Evolutionary conservation across 2,113 vertebrate genomes (phyloP), one percentile per base, ranked within the genome.

Genomic region (Otis tarda): DNA sequence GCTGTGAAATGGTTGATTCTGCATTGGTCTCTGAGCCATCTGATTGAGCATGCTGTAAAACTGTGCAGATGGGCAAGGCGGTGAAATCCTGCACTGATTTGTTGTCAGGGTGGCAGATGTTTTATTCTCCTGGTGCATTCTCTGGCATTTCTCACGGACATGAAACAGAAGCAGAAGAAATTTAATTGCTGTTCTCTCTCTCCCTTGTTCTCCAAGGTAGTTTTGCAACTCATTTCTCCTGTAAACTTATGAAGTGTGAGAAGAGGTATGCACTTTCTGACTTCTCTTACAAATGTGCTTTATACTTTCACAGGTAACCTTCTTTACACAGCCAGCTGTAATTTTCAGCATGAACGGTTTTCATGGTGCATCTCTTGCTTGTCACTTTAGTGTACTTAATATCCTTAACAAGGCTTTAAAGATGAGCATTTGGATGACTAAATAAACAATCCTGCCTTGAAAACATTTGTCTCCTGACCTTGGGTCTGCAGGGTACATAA

Each of bases 31-130:
- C 60, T 56, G 60, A 83, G 52, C 67, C 7, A 3, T 79, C n/a
- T 93, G 70, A 90, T 12, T 50, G 68, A 88, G 56, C 77, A n/a
- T 20, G 43, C 10, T 11, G 77, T 56, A 69, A 49, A 90, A 68
- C 49, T 30, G 50, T 85, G 73, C 89, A 87, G 73, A 71, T 87
- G 90, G 80, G 80, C 59, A 89, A 81, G 57, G 73, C 15, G 0
- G 49, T 89, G 56, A 89, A 83, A 87, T 89, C 43, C 85, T 76
- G 77, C 50, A 39, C 57, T 60, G 53, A 65, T 93, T 90, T 82
- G 70, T 75, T 92, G 68, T 84, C 80, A 71, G 57, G 41, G 63
- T 90, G 79, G 93, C 94, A 93, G 95, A 93, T 95, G 94, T 95
- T 97, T 93, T 92, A 81, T 86, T 96, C 77, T 91, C 83, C 49